Percentiles rank a stretch among this genome's conserved stretches.
Evolutionary conservation across 2,888 invertebrate species (phyloP).

Genomic region (Eupithecia subfuscata): DNA sequence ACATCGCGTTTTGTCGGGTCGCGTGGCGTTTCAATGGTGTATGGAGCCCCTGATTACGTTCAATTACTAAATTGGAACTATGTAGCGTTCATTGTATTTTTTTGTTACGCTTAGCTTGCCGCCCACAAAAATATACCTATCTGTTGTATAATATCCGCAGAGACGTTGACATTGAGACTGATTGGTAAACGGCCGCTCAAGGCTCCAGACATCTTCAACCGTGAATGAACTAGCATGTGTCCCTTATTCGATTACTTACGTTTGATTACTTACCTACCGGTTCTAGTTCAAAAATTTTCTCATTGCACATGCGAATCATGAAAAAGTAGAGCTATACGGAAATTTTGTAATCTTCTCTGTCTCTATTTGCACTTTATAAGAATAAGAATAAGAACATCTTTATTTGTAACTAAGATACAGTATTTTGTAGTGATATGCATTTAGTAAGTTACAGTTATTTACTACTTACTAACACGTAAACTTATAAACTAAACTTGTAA

Average conservation of each 20-base stretch:
- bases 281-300: not conserved
- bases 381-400: too few relatives aligned
- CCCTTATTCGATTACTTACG: not conserved
- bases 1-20: not conserved
- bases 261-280: not conserved
- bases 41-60: not conserved
- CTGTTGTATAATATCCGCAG: not conserved
- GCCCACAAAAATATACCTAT: not conserved
- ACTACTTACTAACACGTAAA: too few relatives aligned
- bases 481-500: too few relatives aligned
- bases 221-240: not conserved
- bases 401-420: too few relatives aligned
- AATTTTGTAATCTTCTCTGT: not conserved
- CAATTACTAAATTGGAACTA: not conserved
- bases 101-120: not conserved
- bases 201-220: constrained; percentile 15
- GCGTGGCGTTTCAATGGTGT: not conserved
- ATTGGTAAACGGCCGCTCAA: constrained; percentile 13
- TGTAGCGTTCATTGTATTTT: not conserved
- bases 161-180: constrained; percentile 22
- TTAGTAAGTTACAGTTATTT: too few relatives aligned
- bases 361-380: not conserved
- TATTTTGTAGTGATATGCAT: too few relatives aligned
- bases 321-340: not conserved
- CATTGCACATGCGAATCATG: not conserved